A percentile compares a stretch with the other conserved stretches of the same genome.
Conservation (phyloP, 2,113 vertebrate genomes). For the Carettochelys insculpta region DNA sequence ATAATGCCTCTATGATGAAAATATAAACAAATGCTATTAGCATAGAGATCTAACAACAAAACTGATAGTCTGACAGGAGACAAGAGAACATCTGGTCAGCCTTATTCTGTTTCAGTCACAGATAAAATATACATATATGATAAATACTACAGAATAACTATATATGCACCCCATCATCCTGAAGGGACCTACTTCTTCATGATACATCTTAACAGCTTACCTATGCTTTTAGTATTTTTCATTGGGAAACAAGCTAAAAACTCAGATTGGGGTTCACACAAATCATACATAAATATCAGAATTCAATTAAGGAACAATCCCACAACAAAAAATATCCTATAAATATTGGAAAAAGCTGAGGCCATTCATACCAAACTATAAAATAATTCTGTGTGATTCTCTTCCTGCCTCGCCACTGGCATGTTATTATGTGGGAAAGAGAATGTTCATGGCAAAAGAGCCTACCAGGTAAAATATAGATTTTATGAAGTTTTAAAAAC, state of each 20-base stretch:
- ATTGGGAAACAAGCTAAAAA: neutral
- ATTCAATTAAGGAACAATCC: neutral
- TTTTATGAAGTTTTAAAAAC: neutral
- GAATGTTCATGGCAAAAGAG: neutral
- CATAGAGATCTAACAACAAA: neutral
- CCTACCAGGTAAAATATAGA: neutral
- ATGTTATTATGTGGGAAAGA: rapidly evolving
- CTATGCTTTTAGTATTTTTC: neutral
- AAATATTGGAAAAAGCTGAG: neutral
- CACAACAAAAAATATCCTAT: neutral
- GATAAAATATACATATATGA: neutral
- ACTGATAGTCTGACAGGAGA: neutral
- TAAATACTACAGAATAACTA: neutral
- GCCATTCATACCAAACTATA: constrained; percentile 1
- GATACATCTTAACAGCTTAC: neutral
- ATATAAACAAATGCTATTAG: neutral
- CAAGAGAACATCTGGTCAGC: neutral
- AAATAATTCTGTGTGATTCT: neutral
- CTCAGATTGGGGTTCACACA: neutral
- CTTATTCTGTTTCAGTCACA: neutral
- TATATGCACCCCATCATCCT: neutral
- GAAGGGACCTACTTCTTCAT: neutral
- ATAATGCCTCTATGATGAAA: neutral
- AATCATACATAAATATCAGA: neutral
- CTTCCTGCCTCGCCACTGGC: neutral